Base-by-base conservation (phyloP, 2,888 invertebrate species). In the Drosophila peninsularis region DNA sequence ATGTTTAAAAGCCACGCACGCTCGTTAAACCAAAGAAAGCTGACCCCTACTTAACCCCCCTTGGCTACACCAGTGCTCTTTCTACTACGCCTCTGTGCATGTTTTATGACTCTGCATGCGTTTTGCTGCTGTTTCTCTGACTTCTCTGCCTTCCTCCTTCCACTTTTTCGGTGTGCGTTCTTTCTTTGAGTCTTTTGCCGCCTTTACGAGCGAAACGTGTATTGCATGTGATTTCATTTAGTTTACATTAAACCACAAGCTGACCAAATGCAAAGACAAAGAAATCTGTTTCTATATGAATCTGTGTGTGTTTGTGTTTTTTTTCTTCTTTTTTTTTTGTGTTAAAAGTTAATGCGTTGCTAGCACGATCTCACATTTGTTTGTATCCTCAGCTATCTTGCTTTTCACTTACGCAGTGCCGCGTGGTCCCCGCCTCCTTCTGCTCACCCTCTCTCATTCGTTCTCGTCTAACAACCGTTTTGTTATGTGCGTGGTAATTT, bases 141-240 rank as follows among this genome's bases (percentile, higher is more conserved):
- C 27, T 30, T 30, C 27, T 30, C 27, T 30, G 6, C 27, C 7
- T 30, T 6, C 27, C 27, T 3, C 47, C n/a, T 11, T 19, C 27
- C 17, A 14, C 7, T 19, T 45, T 36, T 30, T 17, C n/a, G 0
- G 21, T 17, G 14, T 21, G 34, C 24, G 21, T 24, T 47, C 41
- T 34, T 37, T 19, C 62, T 27, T 49, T 78, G 63, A 60, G 75
- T 64, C 52, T 78, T 75, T 55, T 75, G 49, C 72, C 69, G 65
- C 58, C 54, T 80, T 80, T 80, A 83, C 63, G 77, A 66, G 65
- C 68, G 49, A 69, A 71, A 89, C 83, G 83, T 83, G 89, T 70
- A 75, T 78, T 82, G 89, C 82, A 86, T 83, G 87, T 88, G 89
- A 88, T 83, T 83, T 78, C 88, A 81, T 87, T 83, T 87, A 58